Evolutionary conservation across 2,113 vertebrate genomes (phyloP).

Genomic region (Seriola dumerili): DNA sequence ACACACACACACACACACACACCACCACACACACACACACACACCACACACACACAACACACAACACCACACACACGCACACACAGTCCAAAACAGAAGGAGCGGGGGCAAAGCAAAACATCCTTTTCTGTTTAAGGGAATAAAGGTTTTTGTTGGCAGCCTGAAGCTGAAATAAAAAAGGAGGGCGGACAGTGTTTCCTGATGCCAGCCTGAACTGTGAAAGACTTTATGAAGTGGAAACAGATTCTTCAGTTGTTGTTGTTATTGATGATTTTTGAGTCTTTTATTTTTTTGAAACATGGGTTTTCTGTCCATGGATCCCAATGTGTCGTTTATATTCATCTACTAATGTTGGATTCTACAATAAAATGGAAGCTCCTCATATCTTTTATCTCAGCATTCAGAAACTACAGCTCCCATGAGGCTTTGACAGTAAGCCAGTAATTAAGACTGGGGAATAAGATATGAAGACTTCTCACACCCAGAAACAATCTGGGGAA

Average conservation of each 20-base stretch:
- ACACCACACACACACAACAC: conserved; percentile 22
- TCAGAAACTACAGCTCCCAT: no score
- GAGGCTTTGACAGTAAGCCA: no score
- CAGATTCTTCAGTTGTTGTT: not conserved
- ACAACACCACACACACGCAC: conserved; percentile 21
- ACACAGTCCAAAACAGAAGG: conserved; percentile 13
- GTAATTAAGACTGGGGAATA: no score
- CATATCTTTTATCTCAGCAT: no score
- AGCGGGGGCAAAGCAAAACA: not conserved
- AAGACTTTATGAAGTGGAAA: not conserved
- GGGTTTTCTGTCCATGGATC: no score
- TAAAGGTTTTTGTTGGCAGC: not conserved
- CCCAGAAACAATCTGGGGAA: no score
- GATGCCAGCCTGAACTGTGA: not conserved
- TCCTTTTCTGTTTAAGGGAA: conserved; percentile 43
- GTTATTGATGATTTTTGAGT: not conserved
- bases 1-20: conserved; percentile 25
- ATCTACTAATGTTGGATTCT: no score
- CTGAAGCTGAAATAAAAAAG: not conserved
- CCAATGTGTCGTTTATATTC: no score
- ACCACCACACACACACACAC: conserved; percentile 38
- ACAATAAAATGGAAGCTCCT: no score
- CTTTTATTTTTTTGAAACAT: no score
- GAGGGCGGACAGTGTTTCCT: not conserved
- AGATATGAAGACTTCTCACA: no score